Percentiles rank a stretch among this genome's conserved stretches.
Conservation (phyloP, 2,797 vertebrate species). For the Trematomus bernacchii region DNA sequence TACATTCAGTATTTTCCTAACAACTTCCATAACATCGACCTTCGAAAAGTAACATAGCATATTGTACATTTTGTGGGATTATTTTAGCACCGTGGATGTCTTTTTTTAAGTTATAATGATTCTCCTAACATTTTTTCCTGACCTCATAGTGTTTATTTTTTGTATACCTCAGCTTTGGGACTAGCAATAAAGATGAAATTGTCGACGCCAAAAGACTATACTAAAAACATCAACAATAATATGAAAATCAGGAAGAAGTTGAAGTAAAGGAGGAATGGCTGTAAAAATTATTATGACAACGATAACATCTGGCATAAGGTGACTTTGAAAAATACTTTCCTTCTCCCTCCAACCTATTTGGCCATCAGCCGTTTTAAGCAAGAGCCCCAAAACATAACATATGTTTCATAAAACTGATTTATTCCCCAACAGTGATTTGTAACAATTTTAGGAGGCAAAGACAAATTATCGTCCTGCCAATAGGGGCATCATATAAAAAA, state of each 20-base stretch:
- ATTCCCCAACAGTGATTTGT: neutral
- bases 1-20: no score
- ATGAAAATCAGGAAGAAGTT: neutral
- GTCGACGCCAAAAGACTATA: neutral
- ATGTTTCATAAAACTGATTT: slow-evolving; percentile 10
- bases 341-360: no score
- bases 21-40: no score
- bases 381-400: neutral
- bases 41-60: no score
- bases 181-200: slow-evolving; percentile 8
- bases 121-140: no score
- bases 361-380: neutral
- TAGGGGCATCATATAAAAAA: neutral
- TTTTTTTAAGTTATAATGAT: no score
- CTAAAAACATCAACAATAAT: neutral
- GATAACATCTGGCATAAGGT: slow-evolving; percentile 15
- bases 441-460: neutral
- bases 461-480: neutral
- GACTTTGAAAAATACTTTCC: slow-evolving; percentile 3
- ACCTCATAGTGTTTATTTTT: no score
- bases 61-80: no score
- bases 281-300: neutral
- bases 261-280: neutral
- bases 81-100: no score
- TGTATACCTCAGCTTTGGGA: neutral